Conservation (phyloP, 2,888 invertebrate genomes). For the Leptogaster cylindrica region DNA sequence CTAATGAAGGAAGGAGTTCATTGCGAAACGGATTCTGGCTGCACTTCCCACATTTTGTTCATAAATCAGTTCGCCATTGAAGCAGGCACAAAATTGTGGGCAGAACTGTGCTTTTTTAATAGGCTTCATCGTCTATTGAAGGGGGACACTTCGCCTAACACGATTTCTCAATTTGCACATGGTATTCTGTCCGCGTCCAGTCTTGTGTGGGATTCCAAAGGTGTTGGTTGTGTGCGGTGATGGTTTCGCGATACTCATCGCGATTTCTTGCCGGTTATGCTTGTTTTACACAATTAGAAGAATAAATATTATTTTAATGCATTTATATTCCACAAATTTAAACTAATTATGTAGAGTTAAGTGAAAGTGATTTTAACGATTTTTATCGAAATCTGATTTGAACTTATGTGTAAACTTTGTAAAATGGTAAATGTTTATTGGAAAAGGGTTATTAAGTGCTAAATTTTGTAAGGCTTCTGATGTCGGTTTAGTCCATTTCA, state of each 20-base stretch:
- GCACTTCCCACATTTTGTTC: neutral
- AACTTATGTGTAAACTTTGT: too few relatives aligned
- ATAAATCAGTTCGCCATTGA: neutral
- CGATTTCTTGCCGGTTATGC: neutral
- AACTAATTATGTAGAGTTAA: neutral
- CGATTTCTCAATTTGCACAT: neutral
- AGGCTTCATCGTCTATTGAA: too few relatives aligned
- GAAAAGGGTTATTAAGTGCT: too few relatives aligned
- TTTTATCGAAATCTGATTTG: neutral
- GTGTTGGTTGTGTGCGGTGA: neutral
- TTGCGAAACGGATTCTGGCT: neutral
- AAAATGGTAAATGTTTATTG: too few relatives aligned
- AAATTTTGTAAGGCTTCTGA: too few relatives aligned
- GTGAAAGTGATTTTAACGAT: neutral
- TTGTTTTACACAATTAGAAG: neutral
- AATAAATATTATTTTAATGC: neutral
- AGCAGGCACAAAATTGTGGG: neutral
- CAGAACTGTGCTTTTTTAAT: too few relatives aligned
- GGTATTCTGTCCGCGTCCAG: neutral
- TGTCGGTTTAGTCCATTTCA: too few relatives aligned
- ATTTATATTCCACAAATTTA: neutral
- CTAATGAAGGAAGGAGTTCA: neutral
- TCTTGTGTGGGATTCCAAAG: neutral
- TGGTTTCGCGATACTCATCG: neutral
- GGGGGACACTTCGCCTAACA: too few relatives aligned